A percentile compares a stretch with the other conserved stretches of the same genome.
phyloP scores from a whole-genome alignment of 1,140 invertebrate genomes.

The Meloidogyne hapla region DNA sequence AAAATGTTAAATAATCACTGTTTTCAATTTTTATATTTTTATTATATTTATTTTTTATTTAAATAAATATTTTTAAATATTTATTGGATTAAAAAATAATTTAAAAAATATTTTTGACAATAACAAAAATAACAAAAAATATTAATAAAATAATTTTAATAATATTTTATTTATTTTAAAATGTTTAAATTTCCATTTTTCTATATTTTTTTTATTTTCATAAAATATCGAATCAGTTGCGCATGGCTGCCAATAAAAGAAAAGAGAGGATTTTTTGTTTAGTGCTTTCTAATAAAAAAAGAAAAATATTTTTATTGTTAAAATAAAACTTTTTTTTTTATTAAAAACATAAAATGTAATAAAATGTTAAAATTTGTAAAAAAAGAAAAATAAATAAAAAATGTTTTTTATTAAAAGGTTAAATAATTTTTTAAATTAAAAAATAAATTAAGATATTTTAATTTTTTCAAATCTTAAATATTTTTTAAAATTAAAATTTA shows the following conservation, averaged over 20 bases:
- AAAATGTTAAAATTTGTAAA: conserved; percentile 1
- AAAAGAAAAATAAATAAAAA: neutral
- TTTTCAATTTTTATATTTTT: no score
- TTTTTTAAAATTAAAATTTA: no score
- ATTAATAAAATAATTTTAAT: no score
- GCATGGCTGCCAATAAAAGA: conserved; percentile 15
- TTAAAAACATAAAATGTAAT: neutral
- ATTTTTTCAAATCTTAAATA: no score
- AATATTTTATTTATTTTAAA: no score
- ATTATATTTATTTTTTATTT: no score
- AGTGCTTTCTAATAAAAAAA: neutral
- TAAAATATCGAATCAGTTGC: conserved; percentile 16
- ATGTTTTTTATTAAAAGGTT: no score
- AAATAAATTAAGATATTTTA: neutral
- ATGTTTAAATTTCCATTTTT: neutral
- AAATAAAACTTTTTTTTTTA: neutral
- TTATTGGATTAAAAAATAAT: no score
- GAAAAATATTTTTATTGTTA: neutral
- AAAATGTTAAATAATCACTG: no score
- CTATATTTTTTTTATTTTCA: neutral
- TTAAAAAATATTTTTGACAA: no score
- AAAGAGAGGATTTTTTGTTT: neutral
- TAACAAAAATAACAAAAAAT: no score
- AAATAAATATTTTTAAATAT: no score
- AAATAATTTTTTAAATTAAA: neutral